Base-by-base conservation (phyloP, 1,140 invertebrate species). In the Tyrophagus putrescentiae region DNA sequence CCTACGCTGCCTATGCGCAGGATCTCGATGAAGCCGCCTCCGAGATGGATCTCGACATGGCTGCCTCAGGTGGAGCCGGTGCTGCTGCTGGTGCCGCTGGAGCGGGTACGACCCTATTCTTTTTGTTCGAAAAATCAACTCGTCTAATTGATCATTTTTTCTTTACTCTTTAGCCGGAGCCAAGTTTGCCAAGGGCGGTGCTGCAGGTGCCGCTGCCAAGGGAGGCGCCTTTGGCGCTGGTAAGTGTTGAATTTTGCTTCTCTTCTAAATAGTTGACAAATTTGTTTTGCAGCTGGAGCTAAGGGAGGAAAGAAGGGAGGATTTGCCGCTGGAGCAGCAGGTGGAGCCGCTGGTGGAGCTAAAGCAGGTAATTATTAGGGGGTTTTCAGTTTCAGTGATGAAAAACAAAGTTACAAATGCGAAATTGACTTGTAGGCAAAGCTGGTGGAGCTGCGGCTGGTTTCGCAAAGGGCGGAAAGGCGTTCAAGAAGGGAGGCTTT, bases 381-480 rank as follows among this genome's bases (percentile, higher is more conserved):
- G 29, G 57, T 3, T 7, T 2, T 16, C 3, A 50, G 13, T 18
- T 42, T 42, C 21, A 50, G 27, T 11, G 9, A 29, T 16, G 18
- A n/a, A 48, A 9, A 42, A 42, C 23, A 18, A 4, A 42, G 18
- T 13, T 50, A 18, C 27, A 21, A 18, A 21, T 42, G 39, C 23
- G 39, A 4, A 42, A 42, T 18, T 18, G 23, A 18, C 39, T 42
- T 42, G 3, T 39, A 45, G 57, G 57, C 7, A 58, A 58, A 27
- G 36, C 34, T 16, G 60, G 60, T 23, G 53, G 39, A 18, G 52
- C 60, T 1, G 57, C 25, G 13, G 52, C 60, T 44, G 53, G 53
- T 62, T 36, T 36, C 41, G 60, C 60, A 25, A 60, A 32, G n/a
- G 45, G 45, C 23, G 54, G 41, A 9, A 62, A 62, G 27, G 57